Base-by-base conservation (phyloP, 2,113 vertebrate species). In the Bagarius yarrelli region DNA sequence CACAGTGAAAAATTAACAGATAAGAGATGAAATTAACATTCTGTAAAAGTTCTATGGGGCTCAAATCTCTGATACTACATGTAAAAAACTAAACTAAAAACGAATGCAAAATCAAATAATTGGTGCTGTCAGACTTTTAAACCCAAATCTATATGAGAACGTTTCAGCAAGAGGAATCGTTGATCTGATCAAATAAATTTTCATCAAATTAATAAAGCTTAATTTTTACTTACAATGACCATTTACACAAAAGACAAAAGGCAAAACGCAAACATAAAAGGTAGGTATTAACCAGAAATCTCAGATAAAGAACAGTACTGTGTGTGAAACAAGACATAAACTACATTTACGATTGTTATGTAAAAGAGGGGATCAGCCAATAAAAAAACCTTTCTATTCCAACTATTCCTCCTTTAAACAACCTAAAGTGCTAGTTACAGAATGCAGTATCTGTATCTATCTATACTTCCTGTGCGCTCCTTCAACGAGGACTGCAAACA, bases 391-490 rank as follows among this genome's bases (percentile, higher is more conserved):
- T 8, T 66, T 25, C 34, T 44, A 12, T 36, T 32, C 32, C 40
- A n/a, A 14, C 11, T 70, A n/a, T 50, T 50, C 67, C n/a, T 25
- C 2, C 23, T 18, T 50, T 12, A 6, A 23, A 70, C 25, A n/a
- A 50, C 23, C n/a, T 27, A 27, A 67, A 70, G 18, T 52, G 44
- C 50, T 71, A 61, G 73, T 60, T 25, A 76, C 56, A 76, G 73
- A 59, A 76, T 19, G 73, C 56, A 25, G 8, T 59, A 79, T 13
- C 11, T 69, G 27, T 52, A 56, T 69, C 12, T 16, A 27, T 40
- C 47, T 47, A 57, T 57, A 83, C 60, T 74, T 47, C 34, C 52
- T 67, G 47, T 83, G n/a, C 5, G 74, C 30, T 36, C 16, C 27
- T 55, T 71, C 18, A 44, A 32, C 9, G 25, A 76, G 40, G 56